Conservation (phyloP, 2,888 invertebrate genomes). For the Fragum sueziense region DNA sequence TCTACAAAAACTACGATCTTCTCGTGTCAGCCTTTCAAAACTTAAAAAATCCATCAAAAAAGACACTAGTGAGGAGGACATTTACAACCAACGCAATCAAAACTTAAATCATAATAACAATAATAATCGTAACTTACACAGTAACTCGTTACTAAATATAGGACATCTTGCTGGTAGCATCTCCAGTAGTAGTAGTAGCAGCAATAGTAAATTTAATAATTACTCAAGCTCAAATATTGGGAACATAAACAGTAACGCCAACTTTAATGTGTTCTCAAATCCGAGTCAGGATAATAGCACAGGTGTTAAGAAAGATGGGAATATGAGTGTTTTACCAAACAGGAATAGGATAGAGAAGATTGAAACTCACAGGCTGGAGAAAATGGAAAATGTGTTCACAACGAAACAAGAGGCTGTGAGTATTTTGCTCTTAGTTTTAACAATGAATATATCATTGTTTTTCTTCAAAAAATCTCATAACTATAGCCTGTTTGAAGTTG, state of each 20-base stretch:
- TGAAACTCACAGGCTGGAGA: conserved; percentile 1
- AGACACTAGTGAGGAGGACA: conserved; percentile 37
- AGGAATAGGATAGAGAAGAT: conserved; percentile 20
- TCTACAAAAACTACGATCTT: conserved; percentile 71
- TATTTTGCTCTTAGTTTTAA: not conserved
- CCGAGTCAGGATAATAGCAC: conserved; percentile 7
- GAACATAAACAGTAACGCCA: conserved; percentile 4
- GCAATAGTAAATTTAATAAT: not conserved
- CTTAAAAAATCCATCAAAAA: conserved; percentile 69
- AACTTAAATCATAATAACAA: not conserved
- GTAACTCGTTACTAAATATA: conserved; percentile 7
- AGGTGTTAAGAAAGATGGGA: conserved; percentile 7
- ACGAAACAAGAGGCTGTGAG: not conserved
- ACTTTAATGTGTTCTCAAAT: conserved; percentile 15
- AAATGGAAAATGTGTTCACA: conserved; percentile 21
- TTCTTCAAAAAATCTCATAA: no score
- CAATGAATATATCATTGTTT: no score
- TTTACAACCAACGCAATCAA: conserved; percentile 17
- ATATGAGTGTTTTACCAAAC: conserved; percentile 21
- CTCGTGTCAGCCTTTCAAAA: conserved; percentile 68
- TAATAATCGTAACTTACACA: not conserved
- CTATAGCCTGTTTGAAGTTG: no score
- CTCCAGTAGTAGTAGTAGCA: not conserved
- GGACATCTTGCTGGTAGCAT: not conserved
- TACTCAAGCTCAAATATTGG: conserved; percentile 13